Evolutionary conservation across 1,140 invertebrate species (phyloP).

Genomic region (Drosophila grimshawi): DNA sequence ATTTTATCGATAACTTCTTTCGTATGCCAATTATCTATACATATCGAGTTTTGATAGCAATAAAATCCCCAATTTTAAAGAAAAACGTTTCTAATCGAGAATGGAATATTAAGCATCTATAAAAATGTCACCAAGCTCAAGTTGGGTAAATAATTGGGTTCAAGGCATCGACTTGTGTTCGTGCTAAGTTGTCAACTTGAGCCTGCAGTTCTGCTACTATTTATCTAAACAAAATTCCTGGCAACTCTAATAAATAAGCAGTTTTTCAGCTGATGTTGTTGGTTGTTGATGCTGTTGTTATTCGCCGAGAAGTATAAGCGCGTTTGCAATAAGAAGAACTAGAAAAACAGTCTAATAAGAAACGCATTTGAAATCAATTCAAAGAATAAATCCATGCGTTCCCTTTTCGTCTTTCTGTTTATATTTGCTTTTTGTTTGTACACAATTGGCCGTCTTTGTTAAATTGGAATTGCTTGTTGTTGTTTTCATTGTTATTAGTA

Average conservation of each 20-base stretch:
- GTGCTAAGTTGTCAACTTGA: neutral
- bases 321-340: constrained; percentile 7
- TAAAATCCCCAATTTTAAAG: too few species aligned
- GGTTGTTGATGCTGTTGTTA: neutral
- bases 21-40: too few species aligned
- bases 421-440: constrained; percentile 1
- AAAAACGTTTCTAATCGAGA: too few species aligned
- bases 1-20: too few species aligned
- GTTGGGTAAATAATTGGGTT: too few species aligned
- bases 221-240: constrained; percentile 25
- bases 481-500: constrained; percentile 50
- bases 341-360: constrained; percentile 37
- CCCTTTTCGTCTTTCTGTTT: constrained; percentile 27
- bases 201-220: constrained; percentile 16
- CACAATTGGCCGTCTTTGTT: constrained; percentile 27
- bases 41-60: too few species aligned
- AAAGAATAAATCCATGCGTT: constrained; percentile 45
- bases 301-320: neutral
- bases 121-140: too few species aligned
- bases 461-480: constrained; percentile 34
- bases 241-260: constrained; percentile 51
- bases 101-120: too few species aligned
- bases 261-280: constrained; percentile 35
- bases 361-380: constrained; percentile 62
- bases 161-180: too few species aligned